phyloP scores from a whole-genome alignment of 2,113 vertebrate genomes.

The Fukomys damarensis region DNA sequence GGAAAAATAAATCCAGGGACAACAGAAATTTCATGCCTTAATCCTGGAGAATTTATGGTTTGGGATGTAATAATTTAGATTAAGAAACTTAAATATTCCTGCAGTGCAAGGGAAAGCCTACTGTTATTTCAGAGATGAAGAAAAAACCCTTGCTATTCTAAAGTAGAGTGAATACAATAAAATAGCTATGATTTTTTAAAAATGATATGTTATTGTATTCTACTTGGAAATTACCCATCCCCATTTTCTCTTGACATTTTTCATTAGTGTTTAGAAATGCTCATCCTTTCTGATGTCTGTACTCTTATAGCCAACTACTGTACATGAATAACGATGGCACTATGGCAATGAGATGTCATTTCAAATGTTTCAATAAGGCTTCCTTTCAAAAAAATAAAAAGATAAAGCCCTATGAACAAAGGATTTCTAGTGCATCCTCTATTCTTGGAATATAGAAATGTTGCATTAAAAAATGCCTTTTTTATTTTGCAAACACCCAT shows the following conservation, averaged over 20 bases:
- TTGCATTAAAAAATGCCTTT: not conserved
- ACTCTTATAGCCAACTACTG: not conserved
- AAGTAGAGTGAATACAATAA: not conserved
- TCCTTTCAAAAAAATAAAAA: not conserved
- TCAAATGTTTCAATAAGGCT: not conserved
- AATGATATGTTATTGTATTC: not conserved
- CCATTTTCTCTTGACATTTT: not conserved
- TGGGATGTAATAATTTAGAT: not conserved
- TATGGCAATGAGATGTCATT: not conserved
- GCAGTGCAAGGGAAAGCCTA: not conserved
- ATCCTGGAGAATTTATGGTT: not conserved
- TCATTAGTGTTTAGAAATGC: not conserved
- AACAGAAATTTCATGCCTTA: not conserved
- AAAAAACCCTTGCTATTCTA: not conserved
- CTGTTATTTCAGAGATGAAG: not conserved
- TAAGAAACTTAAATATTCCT: not conserved
- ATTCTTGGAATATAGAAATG: not conserved
- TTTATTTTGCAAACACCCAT: not conserved
- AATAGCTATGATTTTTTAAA: not conserved
- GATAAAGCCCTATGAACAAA: too few species aligned
- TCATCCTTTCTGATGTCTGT: not conserved
- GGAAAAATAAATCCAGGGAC: not conserved
- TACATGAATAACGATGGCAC: not conserved
- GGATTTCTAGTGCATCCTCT: not conserved
- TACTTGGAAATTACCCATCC: not conserved